Conservation (phyloP, 2,888 invertebrate species). For the Eristalis arbustorum region DNA sequence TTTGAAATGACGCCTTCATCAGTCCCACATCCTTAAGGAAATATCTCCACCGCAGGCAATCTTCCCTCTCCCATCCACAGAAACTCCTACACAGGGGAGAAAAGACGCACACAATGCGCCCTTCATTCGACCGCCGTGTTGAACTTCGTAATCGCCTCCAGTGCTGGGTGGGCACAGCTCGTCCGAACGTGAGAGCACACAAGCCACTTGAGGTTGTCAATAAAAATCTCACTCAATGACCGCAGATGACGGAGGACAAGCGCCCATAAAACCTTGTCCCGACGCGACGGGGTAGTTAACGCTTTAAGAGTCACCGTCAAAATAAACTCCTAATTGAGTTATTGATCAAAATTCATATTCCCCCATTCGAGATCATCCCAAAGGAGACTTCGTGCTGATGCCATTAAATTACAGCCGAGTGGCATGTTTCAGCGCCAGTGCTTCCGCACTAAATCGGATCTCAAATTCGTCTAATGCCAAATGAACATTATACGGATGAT, state of each 20-base stretch:
- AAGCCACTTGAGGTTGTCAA: neutral
- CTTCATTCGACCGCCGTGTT: neutral
- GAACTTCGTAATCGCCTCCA: neutral
- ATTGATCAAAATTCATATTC: neutral
- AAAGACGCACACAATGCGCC: neutral
- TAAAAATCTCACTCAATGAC: neutral
- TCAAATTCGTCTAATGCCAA: neutral
- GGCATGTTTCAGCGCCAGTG: neutral
- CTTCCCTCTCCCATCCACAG: no score
- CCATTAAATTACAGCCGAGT: neutral
- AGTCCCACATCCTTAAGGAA: no score
- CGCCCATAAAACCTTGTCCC: neutral
- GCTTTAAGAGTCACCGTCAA: neutral
- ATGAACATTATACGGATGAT: slow-evolving; percentile 22
- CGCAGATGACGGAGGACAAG: neutral
- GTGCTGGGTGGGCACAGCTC: no score
- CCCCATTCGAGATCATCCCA: neutral
- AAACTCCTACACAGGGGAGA: no score
- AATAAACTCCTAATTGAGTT: neutral
- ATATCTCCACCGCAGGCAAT: no score
- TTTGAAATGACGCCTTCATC: no score
- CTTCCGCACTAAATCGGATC: neutral
- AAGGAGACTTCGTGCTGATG: neutral
- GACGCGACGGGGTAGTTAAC: neutral
- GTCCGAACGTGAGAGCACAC: neutral